These are phyloP conservation scores for Lepidurus apus DNA, from an alignment of 1,140 invertebrate species.

Conservation along the genomic window DNA sequence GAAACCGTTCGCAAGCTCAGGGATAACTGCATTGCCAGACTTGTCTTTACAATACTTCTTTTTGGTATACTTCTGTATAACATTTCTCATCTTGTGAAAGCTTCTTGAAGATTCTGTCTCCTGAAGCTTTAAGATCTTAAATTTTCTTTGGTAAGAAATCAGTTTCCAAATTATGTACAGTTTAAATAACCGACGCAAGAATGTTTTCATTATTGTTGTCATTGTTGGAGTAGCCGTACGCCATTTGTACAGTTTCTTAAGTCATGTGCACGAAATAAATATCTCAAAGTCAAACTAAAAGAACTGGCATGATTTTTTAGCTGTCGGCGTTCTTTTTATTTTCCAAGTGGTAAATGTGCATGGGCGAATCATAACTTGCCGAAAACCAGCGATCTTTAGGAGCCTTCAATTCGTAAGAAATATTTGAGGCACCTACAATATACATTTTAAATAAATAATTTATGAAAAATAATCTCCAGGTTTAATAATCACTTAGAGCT, in stretches of 20 bases:
- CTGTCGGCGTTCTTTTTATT: not conserved
- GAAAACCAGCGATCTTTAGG: not conserved
- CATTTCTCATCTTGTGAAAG: no score
- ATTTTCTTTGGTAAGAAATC: not conserved
- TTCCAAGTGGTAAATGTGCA: not conserved
- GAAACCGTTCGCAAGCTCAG: not conserved
- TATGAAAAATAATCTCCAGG: not conserved
- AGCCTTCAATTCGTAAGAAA: not conserved
- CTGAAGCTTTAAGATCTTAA: not conserved
- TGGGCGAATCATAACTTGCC: not conserved
- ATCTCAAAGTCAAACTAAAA: not conserved
- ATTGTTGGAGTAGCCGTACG: not conserved
- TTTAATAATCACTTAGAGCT: not conserved
- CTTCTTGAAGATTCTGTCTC: not conserved
- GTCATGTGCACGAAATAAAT: constrained; percentile 19
- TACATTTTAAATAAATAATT: not conserved
- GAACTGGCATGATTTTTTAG: not conserved
- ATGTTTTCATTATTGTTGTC: not conserved
- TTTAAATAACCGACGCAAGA: not conserved
- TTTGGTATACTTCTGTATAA: not conserved
- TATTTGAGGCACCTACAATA: not conserved
- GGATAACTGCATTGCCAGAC: not conserved
- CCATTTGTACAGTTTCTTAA: constrained; percentile 16
- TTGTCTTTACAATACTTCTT: not conserved
- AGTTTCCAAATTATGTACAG: not conserved